Percentiles rank a stretch among this genome's conserved stretches.
Conservation (phyloP, 2,888 invertebrate species). For the Hydriomena furcata region DNA sequence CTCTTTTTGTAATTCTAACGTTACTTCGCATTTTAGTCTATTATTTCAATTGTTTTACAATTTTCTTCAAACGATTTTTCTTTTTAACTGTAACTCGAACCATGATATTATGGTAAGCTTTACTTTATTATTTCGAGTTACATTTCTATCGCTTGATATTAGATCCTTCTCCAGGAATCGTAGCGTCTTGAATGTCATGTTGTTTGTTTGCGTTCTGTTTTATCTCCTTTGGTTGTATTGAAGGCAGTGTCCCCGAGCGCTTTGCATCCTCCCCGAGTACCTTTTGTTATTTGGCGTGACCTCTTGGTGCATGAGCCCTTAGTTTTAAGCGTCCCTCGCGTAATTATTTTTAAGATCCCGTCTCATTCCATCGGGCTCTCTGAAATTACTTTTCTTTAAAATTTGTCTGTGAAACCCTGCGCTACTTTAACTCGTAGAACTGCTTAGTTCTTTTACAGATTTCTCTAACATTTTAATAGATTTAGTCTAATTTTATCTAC, state of each 20-base stretch:
- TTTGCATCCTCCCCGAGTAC: constrained; percentile 78
- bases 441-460: constrained; percentile 68
- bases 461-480: constrained; percentile 49
- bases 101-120: constrained; percentile 66
- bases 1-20: constrained; percentile 48
- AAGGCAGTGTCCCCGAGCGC: constrained; percentile 84
- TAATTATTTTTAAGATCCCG: constrained; percentile 47
- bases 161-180: constrained; percentile 58
- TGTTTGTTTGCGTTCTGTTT: constrained; percentile 63
- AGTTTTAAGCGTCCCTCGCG: constrained; percentile 62
- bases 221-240: constrained; percentile 81
- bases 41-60: constrained; percentile 53
- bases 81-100: constrained; percentile 58
- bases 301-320: constrained; percentile 81
- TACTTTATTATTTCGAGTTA: constrained; percentile 54
- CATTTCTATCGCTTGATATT: constrained; percentile 61
- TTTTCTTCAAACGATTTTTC: constrained; percentile 51
- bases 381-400: constrained; percentile 51
- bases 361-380: constrained; percentile 48
- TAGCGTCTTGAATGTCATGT: constrained; percentile 63
- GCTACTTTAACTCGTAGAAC: constrained; percentile 65
- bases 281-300: constrained; percentile 79
- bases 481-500: constrained; percentile 47
- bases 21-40: constrained; percentile 54
- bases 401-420: constrained; percentile 45